Conservation (phyloP, 2,888 invertebrate genomes). For the Stictocephala bisonia region DNA sequence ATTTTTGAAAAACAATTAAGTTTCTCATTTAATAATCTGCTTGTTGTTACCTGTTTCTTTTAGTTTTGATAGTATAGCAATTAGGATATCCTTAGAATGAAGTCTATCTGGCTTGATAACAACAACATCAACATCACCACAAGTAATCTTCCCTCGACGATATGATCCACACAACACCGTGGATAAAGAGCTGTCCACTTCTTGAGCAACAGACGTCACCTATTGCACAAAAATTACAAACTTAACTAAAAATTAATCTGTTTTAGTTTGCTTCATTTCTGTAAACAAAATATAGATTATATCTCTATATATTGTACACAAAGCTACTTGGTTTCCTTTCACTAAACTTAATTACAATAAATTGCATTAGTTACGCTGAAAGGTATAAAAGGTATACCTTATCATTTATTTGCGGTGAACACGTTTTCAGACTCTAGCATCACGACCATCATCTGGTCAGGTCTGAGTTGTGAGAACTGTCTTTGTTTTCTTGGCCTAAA, state of each 20-base stretch:
- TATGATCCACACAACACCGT: conserved; percentile 67
- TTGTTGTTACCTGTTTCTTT: conserved; percentile 49
- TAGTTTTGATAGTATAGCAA: conserved; percentile 53
- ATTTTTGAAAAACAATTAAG: too few relatives aligned
- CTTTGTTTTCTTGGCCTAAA: too few relatives aligned
- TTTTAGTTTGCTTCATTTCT: too few relatives aligned
- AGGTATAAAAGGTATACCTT: too few relatives aligned
- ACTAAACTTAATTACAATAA: too few relatives aligned
- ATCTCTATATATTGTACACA: background rate
- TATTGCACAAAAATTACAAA: background rate
- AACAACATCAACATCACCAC: conserved; percentile 67
- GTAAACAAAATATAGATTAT: background rate
- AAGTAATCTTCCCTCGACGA: conserved; percentile 65
- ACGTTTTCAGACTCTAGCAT: too few relatives aligned
- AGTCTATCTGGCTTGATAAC: conserved; percentile 66
- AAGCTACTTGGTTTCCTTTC: too few relatives aligned
- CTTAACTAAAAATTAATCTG: background rate
- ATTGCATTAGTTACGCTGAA: too few relatives aligned
- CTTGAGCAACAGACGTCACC: conserved; percentile 28
- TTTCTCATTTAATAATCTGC: too few relatives aligned
- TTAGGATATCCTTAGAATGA: conserved; percentile 63
- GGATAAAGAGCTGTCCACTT: conserved; percentile 61
- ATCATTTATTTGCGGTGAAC: too few relatives aligned
- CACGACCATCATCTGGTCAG: too few relatives aligned
- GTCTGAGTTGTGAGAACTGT: too few relatives aligned